Conservation (phyloP, 2,113 vertebrate genomes). For the Burhinus oedicnemus region DNA sequence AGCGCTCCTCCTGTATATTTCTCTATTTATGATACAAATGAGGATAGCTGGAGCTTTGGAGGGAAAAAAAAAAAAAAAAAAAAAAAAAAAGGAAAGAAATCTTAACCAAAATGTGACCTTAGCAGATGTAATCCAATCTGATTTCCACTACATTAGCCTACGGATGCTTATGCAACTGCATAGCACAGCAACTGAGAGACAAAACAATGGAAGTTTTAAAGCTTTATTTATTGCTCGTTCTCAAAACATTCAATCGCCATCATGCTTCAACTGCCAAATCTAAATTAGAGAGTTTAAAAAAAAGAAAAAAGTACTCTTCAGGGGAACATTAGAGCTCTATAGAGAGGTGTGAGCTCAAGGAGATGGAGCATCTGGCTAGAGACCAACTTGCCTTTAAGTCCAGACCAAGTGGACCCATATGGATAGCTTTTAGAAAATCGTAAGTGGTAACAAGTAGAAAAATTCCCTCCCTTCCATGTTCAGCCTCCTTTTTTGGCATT, state of each 20-base stretch:
- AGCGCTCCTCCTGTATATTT: not conserved
- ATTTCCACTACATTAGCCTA: slow-evolving; percentile 57
- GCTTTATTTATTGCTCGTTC: slow-evolving; percentile 73
- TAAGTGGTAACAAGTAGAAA: slow-evolving; percentile 57
- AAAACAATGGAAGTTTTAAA: slow-evolving; percentile 73
- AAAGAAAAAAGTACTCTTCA: slow-evolving; percentile 54
- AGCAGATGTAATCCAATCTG: slow-evolving; percentile 62
- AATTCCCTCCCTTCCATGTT: slow-evolving; percentile 6
- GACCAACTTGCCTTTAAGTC: slow-evolving; percentile 68
- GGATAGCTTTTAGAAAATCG: slow-evolving; percentile 61
- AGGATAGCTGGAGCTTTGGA: slow-evolving; percentile 26
- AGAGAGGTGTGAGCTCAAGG: slow-evolving; percentile 71
- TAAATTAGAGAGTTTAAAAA: slow-evolving; percentile 67
- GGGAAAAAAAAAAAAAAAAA: not conserved
- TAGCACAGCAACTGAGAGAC: slow-evolving; percentile 64
- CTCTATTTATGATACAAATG: slow-evolving; percentile 54
- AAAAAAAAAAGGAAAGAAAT: not conserved
- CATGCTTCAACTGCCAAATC: slow-evolving; percentile 70
- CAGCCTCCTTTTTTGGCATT: slow-evolving; percentile 29
- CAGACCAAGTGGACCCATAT: slow-evolving; percentile 68
- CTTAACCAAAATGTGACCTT: slow-evolving; percentile 59
- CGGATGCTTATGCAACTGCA: slow-evolving; percentile 63
- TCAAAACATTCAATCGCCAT: slow-evolving; percentile 72
- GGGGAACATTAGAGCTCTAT: slow-evolving; percentile 72
- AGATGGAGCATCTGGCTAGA: slow-evolving; percentile 75